These are phyloP conservation scores for Arrhopalites spinosus DNA, from an alignment of 2,888 invertebrate species.

Conservation along the genomic window DNA sequence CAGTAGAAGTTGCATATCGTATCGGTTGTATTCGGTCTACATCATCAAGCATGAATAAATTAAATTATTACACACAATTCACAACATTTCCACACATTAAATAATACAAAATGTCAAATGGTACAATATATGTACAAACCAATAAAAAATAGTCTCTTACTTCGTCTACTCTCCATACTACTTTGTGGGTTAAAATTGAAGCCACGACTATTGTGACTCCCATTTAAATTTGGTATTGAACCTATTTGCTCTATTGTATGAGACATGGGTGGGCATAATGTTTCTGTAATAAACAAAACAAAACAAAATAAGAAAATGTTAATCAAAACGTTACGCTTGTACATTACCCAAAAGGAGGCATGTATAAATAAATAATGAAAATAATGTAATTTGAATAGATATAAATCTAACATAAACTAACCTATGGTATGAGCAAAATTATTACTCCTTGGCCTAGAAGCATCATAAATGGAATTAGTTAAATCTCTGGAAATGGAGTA, in stretches of 20 bases:
- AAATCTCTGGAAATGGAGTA: constrained; percentile 57
- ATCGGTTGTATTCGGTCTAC: constrained; percentile 56
- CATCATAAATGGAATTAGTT: constrained; percentile 57
- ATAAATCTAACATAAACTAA: constrained; percentile 34
- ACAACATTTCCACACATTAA: no score
- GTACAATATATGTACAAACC: no score
- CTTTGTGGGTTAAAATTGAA: constrained; percentile 56
- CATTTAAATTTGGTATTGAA: constrained; percentile 56
- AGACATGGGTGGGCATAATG: constrained; percentile 54
- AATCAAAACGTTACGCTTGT: no score
- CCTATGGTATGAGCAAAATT: constrained; percentile 56
- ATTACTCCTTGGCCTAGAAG: constrained; percentile 55
- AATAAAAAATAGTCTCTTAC: background rate
- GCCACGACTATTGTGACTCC: constrained; percentile 47
- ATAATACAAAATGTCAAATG: no score
- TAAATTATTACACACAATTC: no score
- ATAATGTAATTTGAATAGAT: background rate
- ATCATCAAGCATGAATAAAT: constrained; percentile 46
- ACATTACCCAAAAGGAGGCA: no score
- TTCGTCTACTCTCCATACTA: constrained; percentile 36
- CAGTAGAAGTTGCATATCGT: constrained; percentile 55
- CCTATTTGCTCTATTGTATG: constrained; percentile 56
- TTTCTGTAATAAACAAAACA: constrained; percentile 48
- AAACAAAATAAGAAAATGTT: constrained; percentile 37
- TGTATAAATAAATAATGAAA: no score